A percentile compares a stretch with the other conserved stretches of the same genome.
phyloP scores from a whole-genome alignment of 2,797 vertebrate genomes.

The Crocidura indochinensis region DNA sequence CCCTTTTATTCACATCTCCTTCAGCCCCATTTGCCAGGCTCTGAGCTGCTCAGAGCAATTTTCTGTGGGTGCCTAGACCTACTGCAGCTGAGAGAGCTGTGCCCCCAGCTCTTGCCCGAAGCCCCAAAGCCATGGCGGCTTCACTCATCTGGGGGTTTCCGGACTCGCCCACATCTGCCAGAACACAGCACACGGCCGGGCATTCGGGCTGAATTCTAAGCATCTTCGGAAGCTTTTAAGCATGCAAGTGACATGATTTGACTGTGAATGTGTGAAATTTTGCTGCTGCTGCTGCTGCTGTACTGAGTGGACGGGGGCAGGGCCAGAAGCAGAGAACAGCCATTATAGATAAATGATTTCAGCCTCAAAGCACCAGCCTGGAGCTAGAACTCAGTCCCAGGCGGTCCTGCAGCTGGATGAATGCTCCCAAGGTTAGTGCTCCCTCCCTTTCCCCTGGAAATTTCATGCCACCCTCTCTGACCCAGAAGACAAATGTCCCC shows the following conservation, averaged over 20 bases:
- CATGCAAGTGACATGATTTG: not conserved
- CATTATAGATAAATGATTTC: accelerated
- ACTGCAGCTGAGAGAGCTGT: not conserved
- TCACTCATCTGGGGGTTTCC: too few relatives aligned
- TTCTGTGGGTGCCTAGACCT: not conserved
- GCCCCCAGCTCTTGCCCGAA: not conserved
- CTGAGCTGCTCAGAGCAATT: not conserved
- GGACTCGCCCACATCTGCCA: not conserved
- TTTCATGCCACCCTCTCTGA: not conserved
- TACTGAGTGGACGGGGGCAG: not conserved
- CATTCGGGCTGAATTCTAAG: not conserved
- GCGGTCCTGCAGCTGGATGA: not conserved
- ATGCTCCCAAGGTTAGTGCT: not conserved
- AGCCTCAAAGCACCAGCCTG: not conserved
- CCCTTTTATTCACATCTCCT: too few relatives aligned
- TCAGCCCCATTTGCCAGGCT: too few relatives aligned
- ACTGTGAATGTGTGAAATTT: not conserved
- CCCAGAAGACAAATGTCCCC: not conserved
- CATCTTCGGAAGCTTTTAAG: not conserved
- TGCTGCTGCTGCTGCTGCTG: not conserved
- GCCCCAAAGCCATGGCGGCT: not conserved
- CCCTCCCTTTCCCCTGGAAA: not conserved
- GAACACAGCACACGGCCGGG: not conserved
- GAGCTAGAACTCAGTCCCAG: not conserved
- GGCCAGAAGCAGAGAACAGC: not conserved